Conservation (phyloP, 2,888 invertebrate genomes). For the Synanthedon andrenaeformis region DNA sequence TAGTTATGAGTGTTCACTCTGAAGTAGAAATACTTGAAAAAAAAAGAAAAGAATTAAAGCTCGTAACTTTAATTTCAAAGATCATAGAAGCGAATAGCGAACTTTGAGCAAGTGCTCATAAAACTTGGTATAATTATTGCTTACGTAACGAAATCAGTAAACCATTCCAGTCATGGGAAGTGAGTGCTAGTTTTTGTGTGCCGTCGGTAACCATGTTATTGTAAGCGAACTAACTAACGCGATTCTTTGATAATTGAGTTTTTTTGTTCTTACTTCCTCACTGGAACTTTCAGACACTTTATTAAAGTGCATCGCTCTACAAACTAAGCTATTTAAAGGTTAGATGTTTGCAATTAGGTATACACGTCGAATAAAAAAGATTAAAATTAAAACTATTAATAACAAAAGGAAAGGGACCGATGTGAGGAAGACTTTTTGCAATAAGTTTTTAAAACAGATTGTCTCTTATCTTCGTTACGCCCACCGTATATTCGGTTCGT, state of each 20-base stretch:
- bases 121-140: neutral
- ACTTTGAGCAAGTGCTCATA: neutral
- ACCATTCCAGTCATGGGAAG: conserved; percentile 61
- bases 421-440: neutral
- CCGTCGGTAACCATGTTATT: conserved; percentile 31
- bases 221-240: conserved; percentile 30
- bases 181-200: conserved; percentile 49
- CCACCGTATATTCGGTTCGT: conserved; percentile 9
- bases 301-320: too few relatives aligned
- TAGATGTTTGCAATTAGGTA: too few relatives aligned
- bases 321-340: too few relatives aligned
- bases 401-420: neutral
- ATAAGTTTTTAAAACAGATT: neutral
- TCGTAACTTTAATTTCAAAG: too few relatives aligned
- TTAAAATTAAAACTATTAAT: too few relatives aligned
- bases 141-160: conserved; percentile 17
- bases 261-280: conserved; percentile 45
- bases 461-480: conserved; percentile 19
- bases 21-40: too few relatives aligned
- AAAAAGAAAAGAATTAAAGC: too few relatives aligned
- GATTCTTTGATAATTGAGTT: conserved; percentile 36
- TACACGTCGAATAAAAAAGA: too few relatives aligned
- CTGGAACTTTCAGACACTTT: conserved; percentile 19
- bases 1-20: too few relatives aligned
- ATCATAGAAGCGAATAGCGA: neutral